Base-by-base conservation (phyloP, 2,113 vertebrate species). In the Cyanoliseus patagonus region DNA sequence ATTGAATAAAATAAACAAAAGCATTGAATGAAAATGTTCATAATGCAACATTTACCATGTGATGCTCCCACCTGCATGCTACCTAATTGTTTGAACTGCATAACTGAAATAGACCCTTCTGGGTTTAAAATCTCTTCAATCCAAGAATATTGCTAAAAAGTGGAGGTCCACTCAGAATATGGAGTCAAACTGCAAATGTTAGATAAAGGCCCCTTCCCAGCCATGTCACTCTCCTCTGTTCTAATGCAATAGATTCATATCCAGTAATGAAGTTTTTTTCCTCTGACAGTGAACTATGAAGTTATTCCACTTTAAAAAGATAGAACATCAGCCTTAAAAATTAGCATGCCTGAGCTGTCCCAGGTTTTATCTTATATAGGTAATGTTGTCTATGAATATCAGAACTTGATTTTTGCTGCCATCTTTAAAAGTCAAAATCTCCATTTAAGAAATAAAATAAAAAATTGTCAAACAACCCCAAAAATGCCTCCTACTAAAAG, bases 261-360 rank as follows among this genome's bases (percentile, higher is more conserved):
- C 42, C 46, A 67, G 31, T 92, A 92, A 90, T 53, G 49, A 86
- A 49, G 23, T 62, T 92, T 94, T 94, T 80, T 44, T 47, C 15
- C 37, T 33, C 23, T 75, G 68, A 77, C 20, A 75, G 10, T 63
- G 70, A 82, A 69, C 19, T 77, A 41, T 28, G 41, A 51, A 90
- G 25, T 55, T 88, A 70, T 73, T 81, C 27, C 47, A 46, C 17
- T 79, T 89, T 8, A 6, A 27, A 63, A 80, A 88, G 86, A 64
- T 0, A 53, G 3, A 64, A 35, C 5, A 47, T 49, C 31, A 68
- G 8, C 13, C 10, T 72, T 68, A 52, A 14, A 84, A 82, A 61
- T 70, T 31, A 70, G 7, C 2, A 10, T 67, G 19, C 18, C 33
- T 62, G 20, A 52, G 67, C 68, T 82, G 23, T 52, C 47, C 8